Evolutionary conservation across 1,140 invertebrate species (phyloP), one percentile per base, ranked within the genome.

Genomic region (Forficula auricularia): DNA sequence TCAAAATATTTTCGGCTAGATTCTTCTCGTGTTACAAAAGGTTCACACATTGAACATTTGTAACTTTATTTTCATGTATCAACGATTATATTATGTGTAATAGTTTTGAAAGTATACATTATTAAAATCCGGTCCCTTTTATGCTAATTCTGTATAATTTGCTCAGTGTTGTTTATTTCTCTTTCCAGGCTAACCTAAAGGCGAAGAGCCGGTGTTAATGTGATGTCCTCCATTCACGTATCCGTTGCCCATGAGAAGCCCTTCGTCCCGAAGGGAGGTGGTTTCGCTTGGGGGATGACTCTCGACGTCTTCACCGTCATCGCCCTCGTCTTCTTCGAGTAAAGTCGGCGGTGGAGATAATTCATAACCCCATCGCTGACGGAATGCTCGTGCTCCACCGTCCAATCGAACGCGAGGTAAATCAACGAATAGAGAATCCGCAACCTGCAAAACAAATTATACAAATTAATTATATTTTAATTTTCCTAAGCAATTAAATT

Each of bases 331-430:
- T 41, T 61, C 57, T 31, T 59, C 75, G 37, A 74, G 71, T 31
- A 77, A 67, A 22, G 73, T 71, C 2, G 75, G 75, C n/a, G 75
- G 73, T 2, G 72, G 71, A 27, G 65, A 66, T 56, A 73, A 56
- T 44, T 69, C 77, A 60, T 65, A 79, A 49, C 63, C 76, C 76
- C 72, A 74, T 40, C 71, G 60, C 39, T 70, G 64, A 19, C 72
- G 57, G 55, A 75, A 68, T 48, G 71, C 60, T 49, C 67, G 63
- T 10, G 68, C 67, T 7, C 75, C 76, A 10, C 73, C 74, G 52
- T 81, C 77, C 43, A 81, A 57, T 30, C 77, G 64, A 4, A 79
- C 72, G 6, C 77, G 67, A 14, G 77, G 77, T 38, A 79, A 54
- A 46, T 75, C 72, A 3, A 72, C 66, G 53, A 73, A 72, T 55